Conservation (phyloP, 2,797 vertebrate species). For the Clarias fuscus region DNA sequence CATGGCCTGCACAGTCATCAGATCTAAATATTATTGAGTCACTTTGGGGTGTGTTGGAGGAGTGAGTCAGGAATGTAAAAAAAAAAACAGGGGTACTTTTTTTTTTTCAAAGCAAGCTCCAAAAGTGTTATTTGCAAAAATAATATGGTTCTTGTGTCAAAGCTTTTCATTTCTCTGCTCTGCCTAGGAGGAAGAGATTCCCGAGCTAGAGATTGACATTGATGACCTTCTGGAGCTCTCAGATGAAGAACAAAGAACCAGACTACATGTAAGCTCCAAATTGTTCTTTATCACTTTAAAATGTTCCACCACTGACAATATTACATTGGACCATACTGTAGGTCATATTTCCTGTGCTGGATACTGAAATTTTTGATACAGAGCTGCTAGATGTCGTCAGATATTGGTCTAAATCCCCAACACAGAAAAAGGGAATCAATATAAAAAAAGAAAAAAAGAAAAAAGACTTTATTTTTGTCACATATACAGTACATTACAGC, state of each 20-base stretch:
- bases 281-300: neutral
- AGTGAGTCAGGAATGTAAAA: no score
- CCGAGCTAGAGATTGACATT: constrained; percentile 93
- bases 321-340: neutral
- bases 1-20: no score
- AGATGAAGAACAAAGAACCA: constrained; percentile 86
- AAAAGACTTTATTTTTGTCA: no score
- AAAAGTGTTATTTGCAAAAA: neutral
- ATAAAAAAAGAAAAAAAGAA: no score
- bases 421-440: no score
- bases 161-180: neutral
- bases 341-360: neutral
- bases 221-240: constrained; percentile 91
- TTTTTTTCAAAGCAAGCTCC: neutral
- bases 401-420: no score
- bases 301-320: neutral
- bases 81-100: neutral
- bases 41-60: no score
- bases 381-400: neutral
- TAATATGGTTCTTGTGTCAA: neutral
- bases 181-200: constrained; percentile 78
- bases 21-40: no score
- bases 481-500: no score
- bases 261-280: constrained; percentile 78
- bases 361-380: neutral